Evolutionary conservation across 1,140 invertebrate species (phyloP).

Genomic region (Rhagoletis pomonella): DNA sequence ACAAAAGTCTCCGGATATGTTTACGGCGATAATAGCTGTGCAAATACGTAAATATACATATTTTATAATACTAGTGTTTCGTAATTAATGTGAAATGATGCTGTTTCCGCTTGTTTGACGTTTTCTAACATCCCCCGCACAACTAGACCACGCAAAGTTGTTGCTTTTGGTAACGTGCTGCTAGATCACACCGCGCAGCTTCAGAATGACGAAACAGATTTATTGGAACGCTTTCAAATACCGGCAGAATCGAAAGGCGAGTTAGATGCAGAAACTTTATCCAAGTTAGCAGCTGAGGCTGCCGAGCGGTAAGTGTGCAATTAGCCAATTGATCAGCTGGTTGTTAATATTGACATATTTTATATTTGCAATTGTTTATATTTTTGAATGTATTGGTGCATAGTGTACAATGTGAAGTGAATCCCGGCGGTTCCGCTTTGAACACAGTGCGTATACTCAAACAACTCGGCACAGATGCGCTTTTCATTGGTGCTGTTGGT

Average conservation of each 20-base stretch:
- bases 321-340: background rate
- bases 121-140: slow-evolving; percentile 2
- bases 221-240: slow-evolving; percentile 63
- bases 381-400: background rate
- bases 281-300: slow-evolving; percentile 62
- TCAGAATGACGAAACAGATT: slow-evolving; percentile 59
- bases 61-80: slow-evolving; percentile 23
- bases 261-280: slow-evolving; percentile 64
- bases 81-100: slow-evolving; percentile 1
- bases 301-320: slow-evolving; percentile 61
- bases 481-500: slow-evolving; percentile 69
- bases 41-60: slow-evolving; percentile 7
- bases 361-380: slow-evolving; percentile 14
- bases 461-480: slow-evolving; percentile 63
- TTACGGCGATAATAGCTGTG: background rate
- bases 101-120: background rate
- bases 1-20: slow-evolving; percentile 64
- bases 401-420: slow-evolving; percentile 45
- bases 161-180: slow-evolving; percentile 71
- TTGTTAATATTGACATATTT: background rate
- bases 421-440: slow-evolving; percentile 67
- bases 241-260: slow-evolving; percentile 68
- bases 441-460: slow-evolving; percentile 68
- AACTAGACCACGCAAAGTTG: slow-evolving; percentile 67
- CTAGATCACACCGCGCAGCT: slow-evolving; percentile 66